phyloP scores from a whole-genome alignment of 2,888 invertebrate species.

The Tyria jacobaeae region DNA sequence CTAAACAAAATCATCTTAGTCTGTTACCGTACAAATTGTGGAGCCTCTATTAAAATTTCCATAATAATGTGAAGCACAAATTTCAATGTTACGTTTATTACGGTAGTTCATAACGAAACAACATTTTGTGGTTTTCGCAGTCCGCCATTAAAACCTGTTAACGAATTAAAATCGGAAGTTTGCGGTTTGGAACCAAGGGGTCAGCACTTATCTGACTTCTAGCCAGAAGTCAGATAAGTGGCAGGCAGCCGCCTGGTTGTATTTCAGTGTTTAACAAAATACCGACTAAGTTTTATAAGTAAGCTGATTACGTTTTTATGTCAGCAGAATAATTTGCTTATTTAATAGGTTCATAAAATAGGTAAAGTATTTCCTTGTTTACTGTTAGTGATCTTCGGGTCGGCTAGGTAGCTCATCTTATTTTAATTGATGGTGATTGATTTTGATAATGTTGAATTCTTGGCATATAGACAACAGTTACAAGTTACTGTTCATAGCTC shows the following conservation, averaged over 20 bases:
- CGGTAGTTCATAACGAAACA: slow-evolving; percentile 38
- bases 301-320: slow-evolving; percentile 13
- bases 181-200: slow-evolving; percentile 39
- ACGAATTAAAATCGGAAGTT: slow-evolving; percentile 51
- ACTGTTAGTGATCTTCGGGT: too few relatives aligned
- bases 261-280: slow-evolving; percentile 30
- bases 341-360: not conserved
- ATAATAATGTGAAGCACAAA: slow-evolving; percentile 15
- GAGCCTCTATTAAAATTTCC: slow-evolving; percentile 19
- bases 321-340: not conserved
- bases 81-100: slow-evolving; percentile 36
- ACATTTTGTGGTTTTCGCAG: slow-evolving; percentile 44
- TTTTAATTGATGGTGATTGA: too few relatives aligned
- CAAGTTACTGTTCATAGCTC: not conserved
- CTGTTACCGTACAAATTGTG: not conserved
- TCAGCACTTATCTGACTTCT: slow-evolving; percentile 48
- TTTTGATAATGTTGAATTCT: too few relatives aligned
- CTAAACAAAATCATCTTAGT: slow-evolving; percentile 4
- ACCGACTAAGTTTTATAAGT: slow-evolving; percentile 26
- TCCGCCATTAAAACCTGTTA: slow-evolving; percentile 44
- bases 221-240: too few relatives aligned
- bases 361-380: not conserved
- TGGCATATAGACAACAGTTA: not conserved
- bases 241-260: slow-evolving; percentile 25
- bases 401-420: not conserved